phyloP scores from a whole-genome alignment of 1,140 invertebrate genomes.

The Galleria mellonella region DNA sequence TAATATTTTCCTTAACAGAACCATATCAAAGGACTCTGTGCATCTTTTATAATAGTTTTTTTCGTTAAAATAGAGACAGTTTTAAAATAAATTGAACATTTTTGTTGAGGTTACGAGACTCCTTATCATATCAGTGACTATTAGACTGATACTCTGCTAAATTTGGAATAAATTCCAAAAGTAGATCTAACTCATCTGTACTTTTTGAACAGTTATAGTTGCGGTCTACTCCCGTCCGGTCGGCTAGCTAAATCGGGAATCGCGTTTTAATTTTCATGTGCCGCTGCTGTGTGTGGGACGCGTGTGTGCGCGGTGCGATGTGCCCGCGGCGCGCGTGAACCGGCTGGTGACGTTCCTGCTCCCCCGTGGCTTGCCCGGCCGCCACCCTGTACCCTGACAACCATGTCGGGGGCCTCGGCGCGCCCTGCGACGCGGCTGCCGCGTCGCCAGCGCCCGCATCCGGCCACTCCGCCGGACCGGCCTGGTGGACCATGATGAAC shows the following conservation, averaged over 20 bases:
- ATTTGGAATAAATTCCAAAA: constrained; percentile 1
- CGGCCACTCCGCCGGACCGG: constrained; percentile 86
- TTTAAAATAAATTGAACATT: constrained; percentile 29
- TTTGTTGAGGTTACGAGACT: constrained; percentile 27
- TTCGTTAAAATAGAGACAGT: constrained; percentile 8
- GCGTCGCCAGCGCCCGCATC: constrained; percentile 84
- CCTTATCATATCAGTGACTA: constrained; percentile 39
- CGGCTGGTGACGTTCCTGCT: constrained; percentile 43
- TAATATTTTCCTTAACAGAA: not conserved
- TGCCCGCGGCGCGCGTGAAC: constrained; percentile 63
- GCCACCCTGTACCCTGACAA: constrained; percentile 86
- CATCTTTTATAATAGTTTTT: not conserved
- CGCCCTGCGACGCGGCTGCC: constrained; percentile 81
- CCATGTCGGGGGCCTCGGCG: constrained; percentile 83
- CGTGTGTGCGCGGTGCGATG: constrained; percentile 66
- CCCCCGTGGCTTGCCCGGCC: constrained; percentile 86
- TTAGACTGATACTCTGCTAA: constrained; percentile 13
- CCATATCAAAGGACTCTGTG: not conserved
- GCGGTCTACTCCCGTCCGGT: constrained; percentile 46
- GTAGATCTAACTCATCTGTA: constrained; percentile 13
- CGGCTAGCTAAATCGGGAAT: constrained; percentile 62
- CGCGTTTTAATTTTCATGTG: constrained; percentile 71
- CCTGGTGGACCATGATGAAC: constrained; percentile 90
- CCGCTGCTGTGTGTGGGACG: constrained; percentile 51
- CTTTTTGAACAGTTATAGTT: constrained; percentile 24